phyloP scores from a whole-genome alignment of 92 coral and sea anemone species.

The Zoanthus solanderi region DNA sequence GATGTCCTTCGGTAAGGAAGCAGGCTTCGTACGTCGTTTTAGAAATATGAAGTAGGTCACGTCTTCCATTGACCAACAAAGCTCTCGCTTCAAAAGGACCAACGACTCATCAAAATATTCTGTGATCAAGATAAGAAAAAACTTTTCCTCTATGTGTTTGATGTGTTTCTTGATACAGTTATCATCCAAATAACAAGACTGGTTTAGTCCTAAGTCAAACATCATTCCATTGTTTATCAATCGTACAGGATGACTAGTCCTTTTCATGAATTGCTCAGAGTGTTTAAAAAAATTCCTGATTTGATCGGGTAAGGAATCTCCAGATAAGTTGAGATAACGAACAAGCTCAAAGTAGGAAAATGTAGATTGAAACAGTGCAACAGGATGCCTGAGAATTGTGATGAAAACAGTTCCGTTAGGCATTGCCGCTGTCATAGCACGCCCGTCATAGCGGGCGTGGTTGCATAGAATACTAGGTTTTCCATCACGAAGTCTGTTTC shows the following conservation, averaged over 20 bases:
- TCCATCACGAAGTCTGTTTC: constrained; percentile 22
- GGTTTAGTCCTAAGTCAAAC: constrained; percentile 36
- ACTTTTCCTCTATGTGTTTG: constrained; percentile 32
- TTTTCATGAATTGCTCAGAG: background rate
- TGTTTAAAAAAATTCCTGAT: constrained; percentile 20
- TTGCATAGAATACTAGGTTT: constrained; percentile 32
- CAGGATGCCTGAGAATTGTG: constrained; percentile 25
- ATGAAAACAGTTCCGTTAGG: constrained; percentile 28
- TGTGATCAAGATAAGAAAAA: constrained; percentile 16
- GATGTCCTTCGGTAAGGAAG: background rate
- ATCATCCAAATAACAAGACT: constrained; percentile 1
- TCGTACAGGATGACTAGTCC: background rate
- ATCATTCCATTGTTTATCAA: constrained; percentile 38
- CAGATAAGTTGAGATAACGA: background rate
- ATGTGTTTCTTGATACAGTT: constrained; percentile 18
- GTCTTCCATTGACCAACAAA: constrained; percentile 38
- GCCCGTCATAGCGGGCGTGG: constrained; percentile 48
- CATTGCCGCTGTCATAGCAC: constrained; percentile 30
- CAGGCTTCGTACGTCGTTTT: background rate
- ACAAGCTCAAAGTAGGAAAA: constrained; percentile 32
- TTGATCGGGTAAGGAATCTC: constrained; percentile 4
- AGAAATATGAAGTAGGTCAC: constrained; percentile 31
- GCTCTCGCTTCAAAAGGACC: constrained; percentile 13
- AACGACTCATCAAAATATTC: constrained; percentile 39
- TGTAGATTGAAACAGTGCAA: constrained; percentile 6